These are phyloP conservation scores for Calliphora vomitoria DNA, from an alignment of 2,888 invertebrate species.

Conservation along the genomic window DNA sequence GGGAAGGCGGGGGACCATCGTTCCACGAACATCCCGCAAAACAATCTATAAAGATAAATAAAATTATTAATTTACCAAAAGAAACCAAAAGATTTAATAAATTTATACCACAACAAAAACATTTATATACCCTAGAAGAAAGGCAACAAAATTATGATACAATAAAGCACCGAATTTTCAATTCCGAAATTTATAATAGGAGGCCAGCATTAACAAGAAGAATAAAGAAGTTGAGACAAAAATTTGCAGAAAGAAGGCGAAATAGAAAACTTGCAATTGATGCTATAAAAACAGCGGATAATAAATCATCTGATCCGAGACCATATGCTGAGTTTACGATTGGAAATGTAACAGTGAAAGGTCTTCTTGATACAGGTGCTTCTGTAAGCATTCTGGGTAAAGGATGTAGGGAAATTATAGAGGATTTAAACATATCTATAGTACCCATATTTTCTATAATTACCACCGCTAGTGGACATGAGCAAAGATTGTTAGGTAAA, in stretches of 20 bases:
- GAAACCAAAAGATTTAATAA: neutral
- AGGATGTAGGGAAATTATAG: neutral
- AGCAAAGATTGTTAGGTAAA: neutral
- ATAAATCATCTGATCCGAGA: neutral
- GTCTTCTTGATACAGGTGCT: constrained; percentile 7
- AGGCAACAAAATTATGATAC: neutral
- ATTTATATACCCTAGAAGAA: neutral
- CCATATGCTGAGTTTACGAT: constrained; percentile 8
- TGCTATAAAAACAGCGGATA: neutral
- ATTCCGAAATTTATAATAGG: neutral
- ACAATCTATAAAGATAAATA: neutral
- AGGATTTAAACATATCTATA: neutral
- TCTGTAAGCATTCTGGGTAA: constrained; percentile 9
- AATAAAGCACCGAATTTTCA: neutral
- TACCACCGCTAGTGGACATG: neutral
- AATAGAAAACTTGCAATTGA: neutral
- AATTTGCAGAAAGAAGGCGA: neutral
- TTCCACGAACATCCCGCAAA: neutral
- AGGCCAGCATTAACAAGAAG: neutral
- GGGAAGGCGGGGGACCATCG: constrained; percentile 28
- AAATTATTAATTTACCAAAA: neutral
- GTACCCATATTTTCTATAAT: too few relatives aligned
- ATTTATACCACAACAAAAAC: neutral
- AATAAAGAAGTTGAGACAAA: neutral
- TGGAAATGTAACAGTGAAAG: neutral